A percentile compares a stretch with the other conserved stretches of the same genome.
phyloP scores from a whole-genome alignment of 2,113 vertebrate species.

The Trematocara marginatum region DNA sequence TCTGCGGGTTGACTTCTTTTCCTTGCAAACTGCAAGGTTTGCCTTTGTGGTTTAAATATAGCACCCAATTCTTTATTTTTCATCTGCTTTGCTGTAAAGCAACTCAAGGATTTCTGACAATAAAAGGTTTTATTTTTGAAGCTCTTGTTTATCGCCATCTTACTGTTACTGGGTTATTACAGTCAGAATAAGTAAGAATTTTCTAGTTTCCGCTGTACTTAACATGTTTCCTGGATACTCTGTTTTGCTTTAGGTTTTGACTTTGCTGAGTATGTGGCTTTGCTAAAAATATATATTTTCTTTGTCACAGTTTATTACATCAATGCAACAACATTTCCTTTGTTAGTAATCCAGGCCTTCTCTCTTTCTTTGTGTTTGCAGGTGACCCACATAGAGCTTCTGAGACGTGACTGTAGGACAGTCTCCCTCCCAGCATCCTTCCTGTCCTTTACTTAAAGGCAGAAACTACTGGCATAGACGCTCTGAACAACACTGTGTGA shows the following conservation, averaged over 20 bases:
- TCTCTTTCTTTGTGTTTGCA: constrained; percentile 50
- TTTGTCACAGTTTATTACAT: constrained; percentile 2
- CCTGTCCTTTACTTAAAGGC: constrained; percentile 19
- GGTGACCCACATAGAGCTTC: constrained; percentile 64
- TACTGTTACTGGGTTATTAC: neutral
- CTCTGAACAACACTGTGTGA: constrained; percentile 45
- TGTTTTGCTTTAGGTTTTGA: neutral
- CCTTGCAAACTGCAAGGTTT: neutral
- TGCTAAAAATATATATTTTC: neutral
- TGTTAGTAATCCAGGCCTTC: constrained; percentile 8
- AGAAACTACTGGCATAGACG: constrained; percentile 13
- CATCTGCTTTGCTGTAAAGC: neutral
- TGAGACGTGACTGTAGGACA: constrained; percentile 62
- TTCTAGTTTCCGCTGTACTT: neutral
- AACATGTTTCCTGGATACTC: constrained; percentile 2
- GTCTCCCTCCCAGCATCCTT: constrained; percentile 28
- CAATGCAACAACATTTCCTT: neutral
- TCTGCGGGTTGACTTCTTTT: neutral
- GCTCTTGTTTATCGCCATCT: neutral
- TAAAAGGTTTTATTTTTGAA: neutral
- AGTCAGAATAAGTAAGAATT: neutral
- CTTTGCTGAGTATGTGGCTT: neutral
- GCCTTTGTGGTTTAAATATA: neutral
- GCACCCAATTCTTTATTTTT: neutral
- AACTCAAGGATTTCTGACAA: neutral